Base-by-base conservation (phyloP, 2,113 vertebrate species). In the Megaceryle maxima region DNA sequence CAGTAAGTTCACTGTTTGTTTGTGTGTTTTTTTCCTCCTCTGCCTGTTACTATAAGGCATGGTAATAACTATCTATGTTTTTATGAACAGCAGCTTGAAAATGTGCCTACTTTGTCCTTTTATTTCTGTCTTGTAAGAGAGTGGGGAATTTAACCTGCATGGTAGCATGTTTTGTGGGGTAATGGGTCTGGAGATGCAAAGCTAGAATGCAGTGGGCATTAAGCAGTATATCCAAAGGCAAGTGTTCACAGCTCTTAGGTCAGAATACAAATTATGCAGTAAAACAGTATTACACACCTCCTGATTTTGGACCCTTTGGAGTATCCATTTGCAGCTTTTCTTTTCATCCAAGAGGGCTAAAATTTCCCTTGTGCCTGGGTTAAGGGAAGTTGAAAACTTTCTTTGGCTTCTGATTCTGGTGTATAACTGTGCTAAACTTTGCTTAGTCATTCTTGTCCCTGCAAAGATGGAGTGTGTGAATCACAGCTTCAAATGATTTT, bases 1-100 rank as follows among this genome's bases (percentile, higher is more conserved):
- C 62, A 73, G 6, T 64, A 73, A 68, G 16, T 66, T 93, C 4
- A 2, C 53, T 44, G 4, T 85, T 70, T 0, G 0, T 3, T 2
- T 48, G 44, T n/a, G 10, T 35, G 20, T 11, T 62, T 63, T 87
- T 91, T 16, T 7, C 73, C 12, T 66, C 13, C 24, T 70, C 48
- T 62, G 4, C 22, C 16, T 21, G 5, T 69, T 75, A 20, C 6
- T 37, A 1, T 51, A 82, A 66, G 46, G 14, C 0, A 0, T 90
- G 43, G 21, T 69, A 78, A 53, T 59, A 87, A 50, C 11, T 46
- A 16, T 35, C 4, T 59, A 16, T 22, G 15, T 64, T 90, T 85
- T 85, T 77, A 50, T 28, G 24, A n/a, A 50, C 8, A 82, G 74
- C 37, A 76, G 11, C 35, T 87, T 89, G 77, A 87, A 82, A 87